Evolutionary conservation across 2,888 invertebrate genomes (phyloP), one percentile per base, ranked within the genome.

Genomic region (Calameuta pallipes): DNA sequence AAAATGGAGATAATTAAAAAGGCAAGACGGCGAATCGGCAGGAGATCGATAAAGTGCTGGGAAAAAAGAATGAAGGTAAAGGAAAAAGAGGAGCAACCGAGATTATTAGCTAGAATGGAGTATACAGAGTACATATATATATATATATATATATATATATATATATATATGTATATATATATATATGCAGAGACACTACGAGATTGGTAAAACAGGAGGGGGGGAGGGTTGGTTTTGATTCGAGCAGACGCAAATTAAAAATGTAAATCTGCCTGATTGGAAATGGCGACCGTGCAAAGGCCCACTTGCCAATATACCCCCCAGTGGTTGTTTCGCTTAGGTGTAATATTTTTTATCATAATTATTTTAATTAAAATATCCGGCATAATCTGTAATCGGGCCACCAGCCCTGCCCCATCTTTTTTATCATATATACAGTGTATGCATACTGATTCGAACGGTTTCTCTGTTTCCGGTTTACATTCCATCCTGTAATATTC

Each of bases 1-100:
- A 86, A 85, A 86, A 85, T 83, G 83, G 84, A 88, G 88, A 88
- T 88, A 88, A 89, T 89, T 89, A 89, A 88, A 89, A 82, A 82
- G 84, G 81, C 81, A 82, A 83, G 78, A 78, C 69, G 75, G 78
- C 79, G 76, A 41, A 41, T 41, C 41, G 41, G 15, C 41, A 41
- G 41, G 41, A 15, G 41, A 41, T 41, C 41, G 41, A 41, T 41
- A 41, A 41, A 15, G 15, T 41, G 41, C 41, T 41, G 41, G 69
- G 74, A 37, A 74, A 36, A 36, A 30, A 13, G 13, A 74, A 74
- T 6, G 34, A 15, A 11, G 74, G 12, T 13, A 36, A 6, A 36
- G 36, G 36, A 36, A 73, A 31, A 35, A 69, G 75, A 76, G 41
- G 75, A 75, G 70, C 41, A 15, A 41, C 41, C 41, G 41, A 41